Conservation (phyloP, 2,797 vertebrate genomes). For the Simalia tracyae region DNA sequence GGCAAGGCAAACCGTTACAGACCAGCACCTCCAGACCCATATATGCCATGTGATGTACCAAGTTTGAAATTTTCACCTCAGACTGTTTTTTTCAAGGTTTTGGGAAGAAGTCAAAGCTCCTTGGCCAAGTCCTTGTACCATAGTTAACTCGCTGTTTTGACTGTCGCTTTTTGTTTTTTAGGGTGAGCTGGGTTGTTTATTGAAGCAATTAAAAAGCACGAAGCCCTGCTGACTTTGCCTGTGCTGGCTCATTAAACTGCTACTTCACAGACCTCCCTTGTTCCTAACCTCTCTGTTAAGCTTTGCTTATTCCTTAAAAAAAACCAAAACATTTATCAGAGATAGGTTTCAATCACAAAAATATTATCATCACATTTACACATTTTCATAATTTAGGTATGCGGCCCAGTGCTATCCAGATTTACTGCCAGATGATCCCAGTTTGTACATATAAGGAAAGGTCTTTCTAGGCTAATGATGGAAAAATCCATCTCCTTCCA, state of each 20-base stretch:
- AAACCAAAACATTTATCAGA: not conserved
- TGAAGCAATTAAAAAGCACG: not conserved
- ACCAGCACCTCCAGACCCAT: not conserved
- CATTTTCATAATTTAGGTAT: not conserved
- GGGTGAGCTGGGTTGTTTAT: not conserved
- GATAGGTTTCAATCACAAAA: not conserved
- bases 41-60: not conserved
- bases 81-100: not conserved
- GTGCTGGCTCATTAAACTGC: constrained; percentile 19
- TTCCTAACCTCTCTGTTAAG: not conserved
- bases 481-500: not conserved
- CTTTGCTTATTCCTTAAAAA: not conserved
- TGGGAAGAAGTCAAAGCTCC: not conserved
- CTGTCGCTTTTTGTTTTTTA: constrained; percentile 3
- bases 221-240: constrained; percentile 17
- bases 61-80: not conserved
- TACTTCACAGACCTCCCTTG: not conserved
- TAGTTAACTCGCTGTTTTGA: not conserved
- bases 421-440: not conserved
- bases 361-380: not conserved
- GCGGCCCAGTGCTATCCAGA: not conserved
- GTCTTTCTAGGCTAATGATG: not conserved
- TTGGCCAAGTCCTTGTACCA: not conserved
- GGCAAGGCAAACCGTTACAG: not conserved
- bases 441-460: not conserved